Evolutionary conservation across 2,888 invertebrate species (phyloP).

Genomic region (Phalangium opilio): DNA sequence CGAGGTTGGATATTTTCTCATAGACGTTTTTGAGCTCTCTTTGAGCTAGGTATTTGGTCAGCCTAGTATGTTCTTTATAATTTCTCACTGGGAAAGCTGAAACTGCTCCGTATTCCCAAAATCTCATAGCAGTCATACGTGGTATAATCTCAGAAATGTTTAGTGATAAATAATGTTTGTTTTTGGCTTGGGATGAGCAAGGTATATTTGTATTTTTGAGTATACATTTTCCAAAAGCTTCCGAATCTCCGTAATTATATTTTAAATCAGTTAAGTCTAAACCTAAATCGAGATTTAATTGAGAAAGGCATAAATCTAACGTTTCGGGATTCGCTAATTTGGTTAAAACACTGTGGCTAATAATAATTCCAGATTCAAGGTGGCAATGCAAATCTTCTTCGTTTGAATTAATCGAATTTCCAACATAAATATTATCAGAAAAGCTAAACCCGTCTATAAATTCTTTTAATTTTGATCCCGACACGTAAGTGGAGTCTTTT

Average conservation of each 20-base stretch:
- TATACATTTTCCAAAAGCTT: constrained; percentile 76
- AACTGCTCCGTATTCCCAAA: constrained; percentile 32
- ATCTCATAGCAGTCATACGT: too few relatives aligned
- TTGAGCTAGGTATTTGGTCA: constrained; percentile 24
- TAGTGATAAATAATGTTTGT: too few relatives aligned
- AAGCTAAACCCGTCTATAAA: constrained; percentile 63
- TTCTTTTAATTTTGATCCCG: constrained; percentile 55
- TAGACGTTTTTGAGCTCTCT: constrained; percentile 32
- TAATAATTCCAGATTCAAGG: constrained; percentile 64
- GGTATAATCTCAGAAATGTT: too few relatives aligned
- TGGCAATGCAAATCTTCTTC: constrained; percentile 26
- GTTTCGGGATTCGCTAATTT: constrained; percentile 39
- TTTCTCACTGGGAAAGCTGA: constrained; percentile 48
- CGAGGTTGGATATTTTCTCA: constrained; percentile 33
- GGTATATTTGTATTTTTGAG: constrained; percentile 49
- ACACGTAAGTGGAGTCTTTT: constrained; percentile 68
- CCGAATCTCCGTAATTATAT: constrained; percentile 49
- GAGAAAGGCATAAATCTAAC: constrained; percentile 26
- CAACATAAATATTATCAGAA: constrained; percentile 43
- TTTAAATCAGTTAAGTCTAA: constrained; percentile 68
- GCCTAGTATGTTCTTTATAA: constrained; percentile 12
- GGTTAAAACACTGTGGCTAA: constrained; percentile 72
- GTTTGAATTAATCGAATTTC: constrained; percentile 4
- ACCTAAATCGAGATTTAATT: constrained; percentile 75
- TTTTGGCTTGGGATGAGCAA: constrained; percentile 32